Evolutionary conservation across 1,140 invertebrate species (phyloP).

Genomic region (Dufourea novaeangliae): DNA sequence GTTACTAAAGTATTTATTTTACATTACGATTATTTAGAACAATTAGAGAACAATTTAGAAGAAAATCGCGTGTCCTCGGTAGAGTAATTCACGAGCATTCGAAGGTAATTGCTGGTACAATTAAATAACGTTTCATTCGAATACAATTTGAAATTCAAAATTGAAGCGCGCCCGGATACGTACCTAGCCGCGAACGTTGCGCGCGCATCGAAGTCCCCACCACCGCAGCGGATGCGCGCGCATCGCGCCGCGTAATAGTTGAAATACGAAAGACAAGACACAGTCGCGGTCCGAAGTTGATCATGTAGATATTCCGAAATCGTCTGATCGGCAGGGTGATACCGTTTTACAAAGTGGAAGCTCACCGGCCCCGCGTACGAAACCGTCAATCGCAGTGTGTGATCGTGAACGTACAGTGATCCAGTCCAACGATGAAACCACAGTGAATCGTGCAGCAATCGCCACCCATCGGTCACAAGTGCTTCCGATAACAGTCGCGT

Average conservation of each 20-base stretch:
- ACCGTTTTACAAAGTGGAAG: slow-evolving; percentile 37
- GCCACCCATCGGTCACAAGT: background rate
- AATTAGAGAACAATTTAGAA: too few species aligned
- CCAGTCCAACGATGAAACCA: slow-evolving; percentile 27
- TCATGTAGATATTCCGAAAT: slow-evolving; percentile 64
- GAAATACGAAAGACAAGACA: slow-evolving; percentile 77
- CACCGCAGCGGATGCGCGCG: slow-evolving; percentile 54
- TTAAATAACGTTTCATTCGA: too few species aligned
- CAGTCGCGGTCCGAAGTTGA: slow-evolving; percentile 65
- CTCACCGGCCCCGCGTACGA: background rate
- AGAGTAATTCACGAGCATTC: too few species aligned
- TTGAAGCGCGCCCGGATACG: too few species aligned
- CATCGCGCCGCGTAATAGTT: slow-evolving; percentile 72
- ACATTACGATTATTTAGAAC: too few species aligned
- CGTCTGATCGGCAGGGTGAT: slow-evolving; percentile 54
- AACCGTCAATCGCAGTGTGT: slow-evolving; percentile 7
- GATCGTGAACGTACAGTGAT: background rate
- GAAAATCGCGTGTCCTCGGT: too few species aligned
- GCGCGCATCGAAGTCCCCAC: slow-evolving; percentile 14
- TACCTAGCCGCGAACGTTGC: too few species aligned
- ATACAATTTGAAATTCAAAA: too few species aligned
- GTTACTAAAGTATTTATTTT: too few species aligned
- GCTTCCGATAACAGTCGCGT: background rate
- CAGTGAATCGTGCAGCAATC: slow-evolving; percentile 6
- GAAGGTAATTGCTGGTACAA: too few species aligned